Evolutionary conservation across 2,888 invertebrate genomes (phyloP), one percentile per base, ranked within the genome.

Genomic region (Apodemia zela): DNA sequence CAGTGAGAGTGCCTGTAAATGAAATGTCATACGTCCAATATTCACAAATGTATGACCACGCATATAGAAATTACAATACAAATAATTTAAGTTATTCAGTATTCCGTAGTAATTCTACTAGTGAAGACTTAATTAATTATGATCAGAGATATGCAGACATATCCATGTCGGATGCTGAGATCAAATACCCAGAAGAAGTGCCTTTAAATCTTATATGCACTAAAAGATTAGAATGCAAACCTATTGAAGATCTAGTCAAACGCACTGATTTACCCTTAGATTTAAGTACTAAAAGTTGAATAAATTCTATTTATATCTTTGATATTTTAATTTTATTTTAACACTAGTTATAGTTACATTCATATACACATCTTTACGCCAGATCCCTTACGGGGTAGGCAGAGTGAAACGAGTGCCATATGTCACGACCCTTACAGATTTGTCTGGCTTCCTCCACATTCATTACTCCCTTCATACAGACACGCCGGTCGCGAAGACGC

Each of bases 211-310:
- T 92, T 60, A 89, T 87, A 67, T 88, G 92, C 71, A 69, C 78
- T 25, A 88, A 85, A 67, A 76, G 84, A 54, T 71, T 79, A 47
- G 87, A 88, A 62, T 84, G 79, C 76, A 83, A 75, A 62, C 81
- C 87, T 29, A 79, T 88, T 60, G 86, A 85, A 67, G 81, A 85
- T 65, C 80, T 88, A 81, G 79, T 89, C 78, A 84, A 77, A 75
- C 79, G 80, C 57, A 81, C 92, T 68, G 93, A 93, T 79, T 83
- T 90, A 71, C 94, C 94, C 63, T 84, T 94, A 87, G 94, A 94
- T 88, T 93, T 94, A 87, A 94, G 93, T 79, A 92, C 92, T 70
- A 92, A 92, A 73, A 92, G 90, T 72, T 87, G 84, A 77, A 80
- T 75, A 72, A 73, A 75, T 5, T 74, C 69, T 68, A 69, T 72